Conservation (phyloP, 2,888 invertebrate genomes). For the Rosalia funebris region DNA sequence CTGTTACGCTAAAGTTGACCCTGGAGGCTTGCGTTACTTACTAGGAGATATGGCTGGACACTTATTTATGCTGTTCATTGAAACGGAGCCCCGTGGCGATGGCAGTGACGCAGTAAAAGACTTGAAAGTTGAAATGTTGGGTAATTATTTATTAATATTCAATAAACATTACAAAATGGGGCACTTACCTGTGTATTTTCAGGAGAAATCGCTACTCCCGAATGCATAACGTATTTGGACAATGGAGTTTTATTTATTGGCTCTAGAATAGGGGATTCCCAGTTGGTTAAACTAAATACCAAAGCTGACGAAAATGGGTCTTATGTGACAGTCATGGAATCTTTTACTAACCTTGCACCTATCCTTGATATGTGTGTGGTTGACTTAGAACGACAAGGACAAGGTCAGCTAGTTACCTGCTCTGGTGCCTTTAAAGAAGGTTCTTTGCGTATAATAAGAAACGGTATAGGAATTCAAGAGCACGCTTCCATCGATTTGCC, state of each 20-base stretch:
- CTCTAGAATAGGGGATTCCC: slow-evolving; percentile 95
- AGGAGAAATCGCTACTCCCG: slow-evolving; percentile 93
- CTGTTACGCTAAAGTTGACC: slow-evolving; percentile 94
- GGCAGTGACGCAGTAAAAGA: slow-evolving; percentile 85
- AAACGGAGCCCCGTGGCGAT: slow-evolving; percentile 82
- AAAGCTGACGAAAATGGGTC: slow-evolving; percentile 86
- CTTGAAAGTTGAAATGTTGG: slow-evolving; percentile 91
- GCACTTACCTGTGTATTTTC: slow-evolving; percentile 34
- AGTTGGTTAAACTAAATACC: slow-evolving; percentile 88
- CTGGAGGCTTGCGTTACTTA: slow-evolving; percentile 87
- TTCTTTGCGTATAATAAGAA: slow-evolving; percentile 94
- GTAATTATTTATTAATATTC: slow-evolving; percentile 64
- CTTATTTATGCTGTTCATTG: slow-evolving; percentile 94
- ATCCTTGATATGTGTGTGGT: slow-evolving; percentile 98
- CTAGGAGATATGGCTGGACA: slow-evolving; percentile 95
- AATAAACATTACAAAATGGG: background rate
- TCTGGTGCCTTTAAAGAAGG: slow-evolving; percentile 98
- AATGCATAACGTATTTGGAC: slow-evolving; percentile 97
- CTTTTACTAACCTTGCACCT: slow-evolving; percentile 96
- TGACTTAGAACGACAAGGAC: slow-evolving; percentile 95
- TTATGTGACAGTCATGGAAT: slow-evolving; percentile 94
- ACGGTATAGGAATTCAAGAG: slow-evolving; percentile 98
- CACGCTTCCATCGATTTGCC: slow-evolving; percentile 97
- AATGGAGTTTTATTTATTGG: slow-evolving; percentile 98
- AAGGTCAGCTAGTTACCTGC: slow-evolving; percentile 97